Evolutionary conservation across 2,888 invertebrate species (phyloP).

Genomic region (Pegoplata infirma): DNA sequence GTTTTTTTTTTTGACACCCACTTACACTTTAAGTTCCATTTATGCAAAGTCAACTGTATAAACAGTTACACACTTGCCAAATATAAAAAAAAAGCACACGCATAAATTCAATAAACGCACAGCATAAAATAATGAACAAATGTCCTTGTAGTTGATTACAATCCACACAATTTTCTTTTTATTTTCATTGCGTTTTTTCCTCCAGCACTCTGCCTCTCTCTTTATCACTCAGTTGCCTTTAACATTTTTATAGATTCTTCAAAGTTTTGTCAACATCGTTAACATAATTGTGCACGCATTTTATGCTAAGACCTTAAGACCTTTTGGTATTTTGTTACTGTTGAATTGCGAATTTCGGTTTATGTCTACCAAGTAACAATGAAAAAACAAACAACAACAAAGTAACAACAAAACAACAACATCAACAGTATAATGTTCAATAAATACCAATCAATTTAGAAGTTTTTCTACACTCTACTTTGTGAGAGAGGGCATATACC

Average conservation of each 20-base stretch:
- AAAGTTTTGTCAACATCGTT: conserved; percentile 42
- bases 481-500: too few species aligned
- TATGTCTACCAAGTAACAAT: too few species aligned
- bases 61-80: too few species aligned
- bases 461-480: too few species aligned
- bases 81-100: background rate
- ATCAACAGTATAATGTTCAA: background rate
- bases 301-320: conserved; percentile 27
- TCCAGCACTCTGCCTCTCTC: too few species aligned
- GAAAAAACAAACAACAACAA: too few species aligned
- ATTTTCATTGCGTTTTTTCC: too few species aligned
- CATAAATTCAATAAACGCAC: conserved; percentile 13
- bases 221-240: too few species aligned
- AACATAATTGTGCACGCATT: conserved; percentile 36
- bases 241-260: conserved; percentile 9
- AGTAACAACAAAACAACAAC: background rate
- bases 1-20: too few species aligned
- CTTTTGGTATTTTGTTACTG: background rate
- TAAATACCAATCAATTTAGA: conserved; percentile 32
- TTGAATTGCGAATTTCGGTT: background rate
- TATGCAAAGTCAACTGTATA: too few species aligned
- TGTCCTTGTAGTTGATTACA: conserved; percentile 50
- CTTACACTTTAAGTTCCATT: too few species aligned
- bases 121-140: conserved; percentile 39
- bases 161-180: conserved; percentile 11